Percentiles rank a stretch among this genome's conserved stretches.
Conservation (phyloP, 2,888 invertebrate genomes). For the Pocota personata region DNA sequence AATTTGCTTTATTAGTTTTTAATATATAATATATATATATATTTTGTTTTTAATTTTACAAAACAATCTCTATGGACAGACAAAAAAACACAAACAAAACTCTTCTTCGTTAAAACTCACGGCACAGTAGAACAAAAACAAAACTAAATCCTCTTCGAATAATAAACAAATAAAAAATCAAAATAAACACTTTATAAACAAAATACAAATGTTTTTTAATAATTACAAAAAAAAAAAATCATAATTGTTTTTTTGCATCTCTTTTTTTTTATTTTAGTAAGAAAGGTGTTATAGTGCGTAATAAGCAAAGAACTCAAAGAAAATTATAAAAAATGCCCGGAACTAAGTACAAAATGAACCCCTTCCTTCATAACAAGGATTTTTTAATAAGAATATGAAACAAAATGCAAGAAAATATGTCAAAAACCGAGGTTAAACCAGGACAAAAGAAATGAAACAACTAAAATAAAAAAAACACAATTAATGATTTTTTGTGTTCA, state of each 20-base stretch:
- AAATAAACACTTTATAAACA: conserved; percentile 49
- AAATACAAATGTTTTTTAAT: conserved; percentile 20
- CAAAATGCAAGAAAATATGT: background rate
- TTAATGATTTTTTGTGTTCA: conserved; percentile 13
- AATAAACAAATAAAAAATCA: background rate
- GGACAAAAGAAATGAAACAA: background rate
- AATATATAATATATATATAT: too few species aligned
- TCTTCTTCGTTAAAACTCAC: conserved; percentile 5
- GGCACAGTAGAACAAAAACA: conserved; percentile 31
- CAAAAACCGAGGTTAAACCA: conserved; percentile 10
- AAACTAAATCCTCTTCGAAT: background rate
- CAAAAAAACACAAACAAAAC: background rate
- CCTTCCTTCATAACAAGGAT: conserved; percentile 2
- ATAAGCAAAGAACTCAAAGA: conserved; percentile 1
- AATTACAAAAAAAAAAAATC: conserved; percentile 6
- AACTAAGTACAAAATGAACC: background rate
- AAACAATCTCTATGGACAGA: conserved; percentile 30
- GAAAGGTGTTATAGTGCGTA: conserved; percentile 1
- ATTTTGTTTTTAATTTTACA: background rate
- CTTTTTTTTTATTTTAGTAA: conserved; percentile 5
- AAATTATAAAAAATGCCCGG: background rate
- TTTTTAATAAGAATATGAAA: background rate
- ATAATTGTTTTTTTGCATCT: background rate
- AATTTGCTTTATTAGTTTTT: background rate
- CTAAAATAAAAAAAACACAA: conserved; percentile 4